Base-by-base conservation (phyloP, 2,797 vertebrate genomes). In the Chloroceryle amazona region DNA sequence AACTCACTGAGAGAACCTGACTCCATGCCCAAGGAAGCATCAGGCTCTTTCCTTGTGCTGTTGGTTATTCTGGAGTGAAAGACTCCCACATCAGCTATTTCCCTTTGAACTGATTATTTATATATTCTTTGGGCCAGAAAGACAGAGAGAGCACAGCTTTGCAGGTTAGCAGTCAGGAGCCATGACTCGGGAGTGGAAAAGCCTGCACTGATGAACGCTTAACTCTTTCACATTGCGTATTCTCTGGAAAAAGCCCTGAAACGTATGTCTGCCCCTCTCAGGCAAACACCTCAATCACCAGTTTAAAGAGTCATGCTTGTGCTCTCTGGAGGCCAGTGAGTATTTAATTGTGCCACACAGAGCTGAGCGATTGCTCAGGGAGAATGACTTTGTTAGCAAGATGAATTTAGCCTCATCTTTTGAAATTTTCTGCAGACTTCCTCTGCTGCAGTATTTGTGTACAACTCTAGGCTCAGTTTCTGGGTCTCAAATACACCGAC, bases 301-400 rank as follows among this genome's bases (percentile, higher is more conserved):
- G 61, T 81, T 90, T 70, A 85, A 74, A 89, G 74, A 86, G 63
- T 76, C 7, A 0, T 39, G 55, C 62, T 57, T 46, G 54, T 62
- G 70, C 51, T 92, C 60, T 73, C 89, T 44, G 91, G 81, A 93
- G 92, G 62, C 63, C 62, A 89, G 22, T 11, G 46, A 63, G 67
- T 78, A 72, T 92, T 95, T 94, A 92, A 89, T 79, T 91, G 60
- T 79, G 47, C 73, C 80, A 65, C n/a, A 7, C 1, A 81, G 57
- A 74, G 79, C 81, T 63, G 78, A 87, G 75, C 57, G 91, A 94
- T 46, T 74, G 70, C 82, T 93, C 21, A 29, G 11, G 58, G 76
- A 94, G 61, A 75, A 74, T 33, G 25, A 85, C 63, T 96, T 93
- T 68, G 90, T 80, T 89, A 93, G 75, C 26, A 75, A 84, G 85